Evolutionary conservation across 2,888 invertebrate genomes (phyloP).

Genomic region (Eupithecia inturbata): DNA sequence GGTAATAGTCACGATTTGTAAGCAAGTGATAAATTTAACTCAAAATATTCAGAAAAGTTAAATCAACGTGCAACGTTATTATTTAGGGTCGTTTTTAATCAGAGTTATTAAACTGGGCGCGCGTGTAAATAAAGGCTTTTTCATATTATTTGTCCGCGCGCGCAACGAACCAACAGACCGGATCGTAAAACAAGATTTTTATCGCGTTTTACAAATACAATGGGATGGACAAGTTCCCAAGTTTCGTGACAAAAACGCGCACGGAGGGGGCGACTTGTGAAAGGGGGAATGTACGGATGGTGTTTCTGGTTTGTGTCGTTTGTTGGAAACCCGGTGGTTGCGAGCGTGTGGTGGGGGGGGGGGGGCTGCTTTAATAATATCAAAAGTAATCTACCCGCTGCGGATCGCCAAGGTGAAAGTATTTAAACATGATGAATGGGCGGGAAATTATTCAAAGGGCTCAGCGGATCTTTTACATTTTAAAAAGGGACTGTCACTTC

Average conservation of each 20-base stretch:
- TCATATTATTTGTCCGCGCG: conserved; percentile 42
- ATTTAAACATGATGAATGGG: conserved; percentile 39
- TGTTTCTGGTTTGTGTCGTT: conserved; percentile 32
- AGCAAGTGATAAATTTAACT: neutral
- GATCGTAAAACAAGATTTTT: conserved; percentile 46
- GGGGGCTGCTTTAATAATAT: conserved; percentile 37
- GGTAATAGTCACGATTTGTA: neutral
- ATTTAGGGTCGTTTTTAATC: conserved; percentile 38
- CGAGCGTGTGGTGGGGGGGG: neutral
- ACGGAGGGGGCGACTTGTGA: conserved; percentile 37
- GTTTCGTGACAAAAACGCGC: conserved; percentile 42
- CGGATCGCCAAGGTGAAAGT: conserved; percentile 36
- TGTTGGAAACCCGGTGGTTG: neutral
- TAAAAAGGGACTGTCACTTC: conserved; percentile 31
- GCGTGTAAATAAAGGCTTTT: conserved; percentile 41
- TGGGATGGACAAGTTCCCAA: conserved; percentile 44
- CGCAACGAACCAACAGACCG: conserved; percentile 39
- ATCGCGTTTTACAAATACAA: conserved; percentile 44
- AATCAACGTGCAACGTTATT: conserved; percentile 5
- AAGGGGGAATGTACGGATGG: neutral
- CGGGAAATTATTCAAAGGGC: conserved; percentile 38
- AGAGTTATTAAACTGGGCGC: conserved; percentile 37
- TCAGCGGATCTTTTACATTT: conserved; percentile 34
- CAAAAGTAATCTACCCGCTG: conserved; percentile 38
- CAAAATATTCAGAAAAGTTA: conserved; percentile 1